These are phyloP conservation scores for Siphonodentalium dalli DNA, from an alignment of 2,888 invertebrate species.

Conservation along the genomic window DNA sequence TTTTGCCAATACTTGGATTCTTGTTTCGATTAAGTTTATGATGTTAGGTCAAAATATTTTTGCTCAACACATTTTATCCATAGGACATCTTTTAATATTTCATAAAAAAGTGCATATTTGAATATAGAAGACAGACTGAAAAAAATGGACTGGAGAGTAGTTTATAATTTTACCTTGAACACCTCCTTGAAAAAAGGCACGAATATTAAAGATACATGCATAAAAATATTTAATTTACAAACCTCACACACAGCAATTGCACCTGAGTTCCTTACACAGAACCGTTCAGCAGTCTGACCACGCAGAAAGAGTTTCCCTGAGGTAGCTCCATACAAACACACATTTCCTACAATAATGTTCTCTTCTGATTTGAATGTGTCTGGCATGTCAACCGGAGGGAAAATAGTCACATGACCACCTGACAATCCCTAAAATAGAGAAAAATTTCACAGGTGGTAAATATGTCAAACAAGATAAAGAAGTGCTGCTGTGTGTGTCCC, in stretches of 20 bases:
- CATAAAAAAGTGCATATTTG: too few relatives aligned
- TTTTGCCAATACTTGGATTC: too few relatives aligned
- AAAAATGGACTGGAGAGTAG: too few relatives aligned
- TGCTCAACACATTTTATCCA: too few relatives aligned
- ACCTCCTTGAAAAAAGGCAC: not conserved
- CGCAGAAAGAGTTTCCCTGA: conserved; percentile 91
- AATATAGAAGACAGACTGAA: too few relatives aligned
- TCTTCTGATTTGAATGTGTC: conserved; percentile 83
- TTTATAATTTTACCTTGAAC: too few relatives aligned
- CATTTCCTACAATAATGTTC: conserved; percentile 98
- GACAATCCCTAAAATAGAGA: conserved; percentile 76
- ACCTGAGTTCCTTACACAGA: conserved; percentile 98
- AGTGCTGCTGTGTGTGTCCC: too few relatives aligned
- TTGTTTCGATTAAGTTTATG: too few relatives aligned
- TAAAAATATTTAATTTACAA: conserved; percentile 20
- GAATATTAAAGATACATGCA: not conserved
- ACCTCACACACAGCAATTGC: conserved; percentile 92
- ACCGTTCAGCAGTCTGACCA: conserved; percentile 96
- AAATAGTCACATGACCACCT: conserved; percentile 92
- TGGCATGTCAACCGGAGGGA: conserved; percentile 84
- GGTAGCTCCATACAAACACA: conserved; percentile 97
- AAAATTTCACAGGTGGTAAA: too few relatives aligned
- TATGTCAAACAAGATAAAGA: too few relatives aligned
- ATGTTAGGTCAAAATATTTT: too few relatives aligned
- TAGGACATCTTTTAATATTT: too few relatives aligned